Percentiles rank a stretch among this genome's conserved stretches.
phyloP scores from a whole-genome alignment of 2,797 vertebrate species.

The Pelochelys cantorii region DNA sequence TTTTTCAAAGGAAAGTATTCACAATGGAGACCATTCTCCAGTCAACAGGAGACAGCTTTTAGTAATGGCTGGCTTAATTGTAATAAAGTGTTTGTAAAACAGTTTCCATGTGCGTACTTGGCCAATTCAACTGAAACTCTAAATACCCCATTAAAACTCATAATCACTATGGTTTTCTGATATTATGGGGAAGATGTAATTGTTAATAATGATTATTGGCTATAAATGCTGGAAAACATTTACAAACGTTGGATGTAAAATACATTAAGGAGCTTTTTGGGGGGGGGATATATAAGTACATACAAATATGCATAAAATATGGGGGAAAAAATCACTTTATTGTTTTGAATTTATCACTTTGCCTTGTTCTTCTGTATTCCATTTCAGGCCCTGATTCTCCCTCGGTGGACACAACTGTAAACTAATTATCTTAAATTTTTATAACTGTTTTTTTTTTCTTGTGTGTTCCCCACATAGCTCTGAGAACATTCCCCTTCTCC shows the following conservation, averaged over 20 bases:
- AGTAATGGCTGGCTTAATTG: neutral
- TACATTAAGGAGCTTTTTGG: neutral
- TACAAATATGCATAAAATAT: fast-evolving
- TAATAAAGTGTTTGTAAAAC: neutral
- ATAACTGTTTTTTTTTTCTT: neutral
- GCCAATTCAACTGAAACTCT: neutral
- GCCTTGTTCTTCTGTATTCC: fast-evolving
- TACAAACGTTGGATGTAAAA: neutral
- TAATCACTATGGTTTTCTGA: neutral
- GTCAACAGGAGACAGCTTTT: neutral
- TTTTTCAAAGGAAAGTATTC: neutral
- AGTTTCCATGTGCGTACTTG: neutral
- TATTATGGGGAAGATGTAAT: neutral
- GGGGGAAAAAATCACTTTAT: neutral
- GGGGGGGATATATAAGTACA: neutral
- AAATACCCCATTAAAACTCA: neutral
- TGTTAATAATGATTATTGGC: neutral
- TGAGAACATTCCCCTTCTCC: neutral
- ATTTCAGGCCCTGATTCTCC: neutral
- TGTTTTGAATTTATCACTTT: neutral
- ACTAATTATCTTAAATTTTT: neutral
- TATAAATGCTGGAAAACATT: neutral
- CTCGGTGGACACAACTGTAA: fast-evolving
- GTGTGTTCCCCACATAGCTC: neutral
- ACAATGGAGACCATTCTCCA: neutral